These are phyloP conservation scores for Brachionichthys hirsutus DNA, from an alignment of 2,113 vertebrate species.

Conservation along the genomic window DNA sequence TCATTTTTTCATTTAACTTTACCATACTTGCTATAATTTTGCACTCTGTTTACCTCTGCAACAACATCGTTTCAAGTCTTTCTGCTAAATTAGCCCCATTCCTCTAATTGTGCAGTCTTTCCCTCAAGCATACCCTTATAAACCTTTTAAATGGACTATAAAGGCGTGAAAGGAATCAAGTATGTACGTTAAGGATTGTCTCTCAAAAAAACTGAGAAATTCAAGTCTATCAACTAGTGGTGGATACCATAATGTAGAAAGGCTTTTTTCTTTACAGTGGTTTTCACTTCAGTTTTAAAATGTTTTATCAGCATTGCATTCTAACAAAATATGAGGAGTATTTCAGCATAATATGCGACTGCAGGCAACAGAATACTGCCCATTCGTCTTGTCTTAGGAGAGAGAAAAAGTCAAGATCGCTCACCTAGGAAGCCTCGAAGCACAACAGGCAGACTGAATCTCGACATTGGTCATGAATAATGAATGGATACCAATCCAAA, in stretches of 20 bases:
- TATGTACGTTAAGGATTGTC: no score
- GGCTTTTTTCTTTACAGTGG: no score
- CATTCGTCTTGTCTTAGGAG: neutral
- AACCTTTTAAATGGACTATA: no score
- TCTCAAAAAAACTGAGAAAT: neutral
- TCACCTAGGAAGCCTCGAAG: conserved; percentile 50
- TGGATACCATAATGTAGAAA: no score
- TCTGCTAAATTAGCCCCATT: no score
- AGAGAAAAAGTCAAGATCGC: conserved; percentile 63
- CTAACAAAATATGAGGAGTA: neutral
- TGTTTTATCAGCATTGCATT: neutral
- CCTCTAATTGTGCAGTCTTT: no score
- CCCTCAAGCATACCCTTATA: no score
- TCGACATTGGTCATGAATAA: conserved; percentile 73
- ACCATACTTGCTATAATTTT: no score
- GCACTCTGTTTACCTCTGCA: no score
- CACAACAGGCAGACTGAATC: conserved; percentile 57
- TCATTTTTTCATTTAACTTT: no score
- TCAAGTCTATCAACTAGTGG: neutral
- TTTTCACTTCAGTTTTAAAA: neutral
- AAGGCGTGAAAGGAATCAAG: no score
- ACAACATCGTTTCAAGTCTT: no score
- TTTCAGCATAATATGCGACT: conserved; percentile 41
- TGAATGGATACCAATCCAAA: conserved; percentile 72
- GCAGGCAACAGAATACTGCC: conserved; percentile 25